Evolutionary conservation across 2,888 invertebrate genomes (phyloP), one percentile per base, ranked within the genome.

Genomic region (Eupeodes luniger): DNA sequence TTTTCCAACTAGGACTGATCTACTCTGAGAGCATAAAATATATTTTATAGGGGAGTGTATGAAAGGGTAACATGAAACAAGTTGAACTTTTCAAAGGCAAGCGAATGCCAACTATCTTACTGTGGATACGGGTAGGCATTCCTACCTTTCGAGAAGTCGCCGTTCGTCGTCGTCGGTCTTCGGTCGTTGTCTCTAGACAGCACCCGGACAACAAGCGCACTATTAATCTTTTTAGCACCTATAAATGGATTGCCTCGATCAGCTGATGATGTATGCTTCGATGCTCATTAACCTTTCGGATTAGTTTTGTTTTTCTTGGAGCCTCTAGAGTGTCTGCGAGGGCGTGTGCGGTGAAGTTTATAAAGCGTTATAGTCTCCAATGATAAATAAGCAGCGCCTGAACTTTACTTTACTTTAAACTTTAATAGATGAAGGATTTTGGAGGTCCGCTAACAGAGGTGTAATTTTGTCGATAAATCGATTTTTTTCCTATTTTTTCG

Each of bases 271-370:
- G 72, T 59, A 84, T 80, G 87, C 80, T 64, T 51, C 57, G 36
- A 34, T 70, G 84, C 84, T 87, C 87, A 84, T 87, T 87, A 87
- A 87, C 87, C 76, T 87, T 84, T 83, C 55, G 62, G 44, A 66
- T 83, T 61, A 44, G 34, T 57, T 5, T 72, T 57, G 53, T 55
- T 62, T 75, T 72, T 74, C 19, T 40, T 64, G 69, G 62, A 74
- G 80, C 70, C 67, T 77, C n/a, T 49, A 49, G 72, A 72, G 61
- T 55, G 55, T 77, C 5, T 47, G 14, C 14, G 51, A 67, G 67
- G 67, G 67, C 62, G 62, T 67, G 67, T 67, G 51, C 34, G 34
- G 66, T n/a, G 40, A 40, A 4, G 40, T 40, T 9, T 5, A 51
- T 53, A 51, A 34, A 14, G 47, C 34, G 9, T 49, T 66, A 10